Percentiles rank a stretch among this genome's conserved stretches.
phyloP scores from a whole-genome alignment of 2,888 invertebrate genomes.

The Tenthredo distinguenda region DNA sequence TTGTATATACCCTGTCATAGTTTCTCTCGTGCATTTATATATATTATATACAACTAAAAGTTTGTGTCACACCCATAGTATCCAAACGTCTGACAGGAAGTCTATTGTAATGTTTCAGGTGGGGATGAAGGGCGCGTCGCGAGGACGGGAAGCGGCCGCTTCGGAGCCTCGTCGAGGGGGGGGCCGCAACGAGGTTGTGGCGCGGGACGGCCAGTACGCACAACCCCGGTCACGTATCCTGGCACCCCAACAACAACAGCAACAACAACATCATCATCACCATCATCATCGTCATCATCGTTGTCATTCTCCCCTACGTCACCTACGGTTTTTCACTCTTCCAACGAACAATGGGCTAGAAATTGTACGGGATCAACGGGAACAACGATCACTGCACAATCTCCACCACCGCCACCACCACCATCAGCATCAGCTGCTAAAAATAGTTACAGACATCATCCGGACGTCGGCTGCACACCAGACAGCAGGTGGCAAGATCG shows the following conservation, averaged over 20 bases:
- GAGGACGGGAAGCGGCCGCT: conserved; percentile 77
- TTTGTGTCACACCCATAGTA: not conserved
- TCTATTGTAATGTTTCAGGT: conserved; percentile 68
- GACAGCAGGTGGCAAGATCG: conserved; percentile 60
- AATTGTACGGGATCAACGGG: conserved; percentile 28
- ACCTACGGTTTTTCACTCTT: conserved; percentile 54
- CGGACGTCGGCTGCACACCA: conserved; percentile 47
- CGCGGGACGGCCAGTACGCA: conserved; percentile 58
- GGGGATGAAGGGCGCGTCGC: conserved; percentile 78
- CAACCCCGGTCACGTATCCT: conserved; percentile 50
- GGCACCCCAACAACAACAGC: conserved; percentile 23
- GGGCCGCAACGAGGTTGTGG: conserved; percentile 66
- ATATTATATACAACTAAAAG: not conserved
- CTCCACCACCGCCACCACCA: conserved; percentile 53
- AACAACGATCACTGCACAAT: conserved; percentile 26
- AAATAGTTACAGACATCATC: conserved; percentile 50
- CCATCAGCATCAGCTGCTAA: conserved; percentile 67
- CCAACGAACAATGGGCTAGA: conserved; percentile 42
- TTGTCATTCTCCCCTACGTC: conserved; percentile 69
- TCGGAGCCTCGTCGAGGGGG: conserved; percentile 76
- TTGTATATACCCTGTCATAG: not conserved
- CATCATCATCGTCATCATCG: conserved; percentile 67
- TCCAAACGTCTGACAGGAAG: conserved; percentile 41
- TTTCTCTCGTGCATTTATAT: not conserved
- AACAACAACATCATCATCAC: conserved; percentile 37